Base-by-base conservation (phyloP, 2,888 invertebrate species). In the Agonopterix arenella region DNA sequence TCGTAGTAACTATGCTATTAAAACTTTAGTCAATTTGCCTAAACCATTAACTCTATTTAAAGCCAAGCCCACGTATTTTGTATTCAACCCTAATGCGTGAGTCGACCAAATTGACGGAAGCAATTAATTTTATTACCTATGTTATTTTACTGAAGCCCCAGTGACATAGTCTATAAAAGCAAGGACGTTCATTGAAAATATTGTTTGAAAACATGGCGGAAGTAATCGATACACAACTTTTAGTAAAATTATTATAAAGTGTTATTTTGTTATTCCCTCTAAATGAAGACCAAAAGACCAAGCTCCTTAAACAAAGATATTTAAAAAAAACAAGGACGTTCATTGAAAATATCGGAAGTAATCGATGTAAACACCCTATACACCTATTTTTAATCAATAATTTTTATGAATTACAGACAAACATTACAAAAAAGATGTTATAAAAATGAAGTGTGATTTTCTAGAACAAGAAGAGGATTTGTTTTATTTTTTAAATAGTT, bases 1-100 rank as follows among this genome's bases (percentile, higher is more conserved):
- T 28, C 28, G 28, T 28, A 28, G 28, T 28, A 28, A 5, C 28
- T 28, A 28, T 28, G 28, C 5, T 28, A 1, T 28, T 28, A 28
- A 28, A 28, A 28, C 28, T 28, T 28, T 59, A 60, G 55, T 58
- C 54, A 63, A 66, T 68, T 65, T 60, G 55, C 52, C 49, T 55
- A 44, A 37, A 36, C 11, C 16, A 46, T 46, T 46, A 46, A 11
- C 38, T 41, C 42, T 53, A 51, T 53, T 49, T 51, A 47, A 49
- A 49, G 36, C 46, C 45, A 44, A 46, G 46, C 44, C 42, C 36
- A 3, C 8, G 38, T 46, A 8, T 16, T 28, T 50, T 36, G 46
- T 47, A 44, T 53, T 45, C 51, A 51, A 48, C 48, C 45, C 46
- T 47, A 28, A 28, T 28, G 28, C 28, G 28, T 28, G 28, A 28